Conservation (phyloP, 1,140 invertebrate genomes). For the Saxidomus purpurata region DNA sequence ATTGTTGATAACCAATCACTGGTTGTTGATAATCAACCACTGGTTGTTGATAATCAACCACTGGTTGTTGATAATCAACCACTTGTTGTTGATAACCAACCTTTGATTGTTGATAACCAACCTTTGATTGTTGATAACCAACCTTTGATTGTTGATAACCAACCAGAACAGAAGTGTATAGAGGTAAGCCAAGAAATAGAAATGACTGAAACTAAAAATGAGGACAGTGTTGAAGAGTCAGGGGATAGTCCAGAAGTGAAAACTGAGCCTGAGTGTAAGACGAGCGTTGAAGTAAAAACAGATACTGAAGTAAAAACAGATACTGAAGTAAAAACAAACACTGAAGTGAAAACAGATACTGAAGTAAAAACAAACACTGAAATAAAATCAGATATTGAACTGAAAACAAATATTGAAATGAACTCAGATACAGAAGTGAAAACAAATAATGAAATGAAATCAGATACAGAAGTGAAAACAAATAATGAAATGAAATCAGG, state of each 20-base stretch:
- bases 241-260: no score
- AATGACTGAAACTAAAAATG: background rate
- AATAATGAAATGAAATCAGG: background rate
- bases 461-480: background rate
- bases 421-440: background rate
- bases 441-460: background rate
- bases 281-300: background rate
- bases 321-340: no score
- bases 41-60: background rate
- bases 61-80: no score
- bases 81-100: background rate
- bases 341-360: background rate
- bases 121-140: background rate
- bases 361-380: no score
- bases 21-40: background rate
- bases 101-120: no score
- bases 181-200: background rate
- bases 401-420: background rate
- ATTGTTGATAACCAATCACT: background rate
- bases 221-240: background rate
- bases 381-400: no score
- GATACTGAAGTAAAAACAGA: background rate
- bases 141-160: background rate
- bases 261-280: no score
- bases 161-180: background rate